Evolutionary conservation across 2,113 vertebrate species (phyloP).

Genomic region (Zeus faber): DNA sequence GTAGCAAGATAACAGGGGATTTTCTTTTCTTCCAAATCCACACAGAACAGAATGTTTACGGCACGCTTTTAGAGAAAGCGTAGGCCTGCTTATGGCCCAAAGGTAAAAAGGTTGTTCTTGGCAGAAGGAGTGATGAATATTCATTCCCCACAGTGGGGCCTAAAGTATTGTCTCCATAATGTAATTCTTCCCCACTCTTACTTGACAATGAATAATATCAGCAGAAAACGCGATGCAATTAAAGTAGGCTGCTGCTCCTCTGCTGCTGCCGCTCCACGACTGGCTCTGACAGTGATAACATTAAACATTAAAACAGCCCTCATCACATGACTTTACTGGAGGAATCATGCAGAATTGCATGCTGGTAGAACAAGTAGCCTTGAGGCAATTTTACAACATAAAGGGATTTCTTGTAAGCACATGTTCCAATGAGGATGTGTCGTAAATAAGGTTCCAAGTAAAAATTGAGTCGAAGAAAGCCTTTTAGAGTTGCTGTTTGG

Average conservation of each 20-base stretch:
- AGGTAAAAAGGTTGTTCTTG: constrained; percentile 47
- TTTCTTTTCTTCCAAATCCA: background rate
- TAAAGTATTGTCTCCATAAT: constrained; percentile 62
- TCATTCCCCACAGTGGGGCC: constrained; percentile 62
- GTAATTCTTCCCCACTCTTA: constrained; percentile 60
- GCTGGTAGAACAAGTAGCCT: constrained; percentile 32
- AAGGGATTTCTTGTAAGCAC: background rate
- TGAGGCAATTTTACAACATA: constrained; percentile 15
- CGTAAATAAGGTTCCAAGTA: background rate
- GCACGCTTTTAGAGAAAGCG: background rate
- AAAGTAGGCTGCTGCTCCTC: constrained; percentile 44
- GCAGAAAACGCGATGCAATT: constrained; percentile 60
- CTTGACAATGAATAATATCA: constrained; percentile 69
- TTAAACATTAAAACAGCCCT: constrained; percentile 55
- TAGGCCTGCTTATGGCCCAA: constrained; percentile 22
- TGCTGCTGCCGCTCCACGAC: constrained; percentile 6
- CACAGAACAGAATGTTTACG: background rate
- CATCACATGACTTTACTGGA: constrained; percentile 51
- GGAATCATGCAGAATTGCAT: constrained; percentile 44
- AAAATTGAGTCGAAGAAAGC: background rate
- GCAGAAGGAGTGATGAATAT: constrained; percentile 57
- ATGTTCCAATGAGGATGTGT: constrained; percentile 2
- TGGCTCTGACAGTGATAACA: constrained; percentile 46
- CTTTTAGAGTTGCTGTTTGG: background rate
- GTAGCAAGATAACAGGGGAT: too few species aligned